Conservation (phyloP, 2,797 vertebrate genomes). For the Acipenser transmontanus region DNA sequence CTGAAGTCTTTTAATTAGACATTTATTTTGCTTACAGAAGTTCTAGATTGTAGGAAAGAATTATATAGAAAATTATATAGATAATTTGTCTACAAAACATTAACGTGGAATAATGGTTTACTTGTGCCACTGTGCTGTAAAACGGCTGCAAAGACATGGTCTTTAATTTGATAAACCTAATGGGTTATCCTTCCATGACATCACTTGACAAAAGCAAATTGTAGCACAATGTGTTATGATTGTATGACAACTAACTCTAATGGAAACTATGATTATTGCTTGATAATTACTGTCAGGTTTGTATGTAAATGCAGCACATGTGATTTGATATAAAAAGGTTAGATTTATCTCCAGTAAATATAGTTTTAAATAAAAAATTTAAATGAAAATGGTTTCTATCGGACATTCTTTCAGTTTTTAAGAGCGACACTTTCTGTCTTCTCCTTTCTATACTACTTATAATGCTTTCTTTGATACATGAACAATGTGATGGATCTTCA, state of each 20-base stretch:
- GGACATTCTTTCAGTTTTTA: no score
- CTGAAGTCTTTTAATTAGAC: slow-evolving; percentile 5
- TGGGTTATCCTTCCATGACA: slow-evolving; percentile 38
- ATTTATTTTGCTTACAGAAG: neutral
- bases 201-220: slow-evolving; percentile 40
- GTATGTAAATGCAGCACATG: slow-evolving; percentile 35
- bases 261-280: slow-evolving; percentile 29
- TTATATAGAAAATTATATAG: neutral
- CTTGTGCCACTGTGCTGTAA: slow-evolving; percentile 43
- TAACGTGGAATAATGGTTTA: slow-evolving; percentile 49
- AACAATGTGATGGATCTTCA: no score
- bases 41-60: neutral
- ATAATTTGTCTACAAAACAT: slow-evolving; percentile 9
- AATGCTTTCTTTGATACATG: no score
- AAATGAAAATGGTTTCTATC: neutral
- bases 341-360: slow-evolving; percentile 1
- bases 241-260: slow-evolving; percentile 61
- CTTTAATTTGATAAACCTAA: slow-evolving; percentile 31
- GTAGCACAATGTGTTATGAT: slow-evolving; percentile 39
- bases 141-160: slow-evolving; percentile 41
- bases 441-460: no score
- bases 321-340: slow-evolving; percentile 29
- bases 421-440: no score
- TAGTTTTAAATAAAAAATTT: neutral
- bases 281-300: slow-evolving; percentile 28